Conservation (phyloP, 2,888 invertebrate genomes). For the Macrophya alboannulata region DNA sequence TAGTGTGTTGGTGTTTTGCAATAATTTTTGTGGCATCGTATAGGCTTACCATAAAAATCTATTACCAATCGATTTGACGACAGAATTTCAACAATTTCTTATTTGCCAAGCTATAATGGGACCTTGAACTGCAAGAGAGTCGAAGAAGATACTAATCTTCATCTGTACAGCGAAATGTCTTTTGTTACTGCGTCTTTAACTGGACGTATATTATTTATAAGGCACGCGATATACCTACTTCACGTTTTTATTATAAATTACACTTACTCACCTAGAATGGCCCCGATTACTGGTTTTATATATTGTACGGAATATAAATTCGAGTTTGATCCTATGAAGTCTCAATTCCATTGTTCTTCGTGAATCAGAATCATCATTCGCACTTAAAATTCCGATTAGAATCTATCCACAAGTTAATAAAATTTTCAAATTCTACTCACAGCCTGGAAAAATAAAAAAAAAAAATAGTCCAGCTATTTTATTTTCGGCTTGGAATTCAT, state of each 20-base stretch:
- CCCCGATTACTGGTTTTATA: not conserved
- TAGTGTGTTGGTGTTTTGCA: not conserved
- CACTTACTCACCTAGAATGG: not conserved
- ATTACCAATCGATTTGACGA: slow-evolving; percentile 38
- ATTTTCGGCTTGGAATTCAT: too few relatives aligned
- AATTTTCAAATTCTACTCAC: too few relatives aligned
- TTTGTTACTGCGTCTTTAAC: not conserved
- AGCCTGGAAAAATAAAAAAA: too few relatives aligned
- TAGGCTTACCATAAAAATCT: slow-evolving; percentile 27
- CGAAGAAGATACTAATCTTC: slow-evolving; percentile 15
- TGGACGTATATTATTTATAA: too few relatives aligned
- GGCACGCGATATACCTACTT: not conserved
- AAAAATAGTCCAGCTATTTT: too few relatives aligned
- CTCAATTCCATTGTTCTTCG: too few relatives aligned
- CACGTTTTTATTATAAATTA: not conserved
- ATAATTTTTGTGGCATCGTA: not conserved
- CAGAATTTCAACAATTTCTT: slow-evolving; percentile 33
- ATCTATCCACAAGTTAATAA: too few relatives aligned
- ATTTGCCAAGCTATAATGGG: not conserved
- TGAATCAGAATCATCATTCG: too few relatives aligned
- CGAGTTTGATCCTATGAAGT: too few relatives aligned
- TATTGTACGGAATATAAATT: not conserved
- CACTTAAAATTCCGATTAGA: too few relatives aligned
- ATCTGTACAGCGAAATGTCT: not conserved
- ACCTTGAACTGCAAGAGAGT: slow-evolving; percentile 39